These are phyloP conservation scores for Chiridota heheva DNA, from an alignment of 35 echinoderm and acorn worm genomes.

Conservation along the genomic window DNA sequence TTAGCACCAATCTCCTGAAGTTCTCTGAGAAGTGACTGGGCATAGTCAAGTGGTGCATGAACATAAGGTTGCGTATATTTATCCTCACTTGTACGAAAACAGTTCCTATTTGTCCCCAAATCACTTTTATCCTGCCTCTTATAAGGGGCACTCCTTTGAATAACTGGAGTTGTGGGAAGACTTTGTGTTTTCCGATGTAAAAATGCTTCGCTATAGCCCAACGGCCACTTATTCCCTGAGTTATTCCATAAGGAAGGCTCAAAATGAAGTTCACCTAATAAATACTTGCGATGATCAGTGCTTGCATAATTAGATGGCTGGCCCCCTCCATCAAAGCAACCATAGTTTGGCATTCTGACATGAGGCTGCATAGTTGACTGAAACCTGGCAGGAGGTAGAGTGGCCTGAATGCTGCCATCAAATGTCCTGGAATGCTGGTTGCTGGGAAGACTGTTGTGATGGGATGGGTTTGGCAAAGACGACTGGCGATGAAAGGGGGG, in stretches of 20 bases:
- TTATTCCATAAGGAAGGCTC: neutral
- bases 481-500: slow-evolving; percentile 26
- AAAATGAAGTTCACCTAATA: too few relatives aligned
- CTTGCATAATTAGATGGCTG: too few relatives aligned
- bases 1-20: slow-evolving; percentile 84
- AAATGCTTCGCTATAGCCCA: neutral
- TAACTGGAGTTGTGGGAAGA: slow-evolving; percentile 43
- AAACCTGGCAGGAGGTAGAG: too few relatives aligned
- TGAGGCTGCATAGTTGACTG: too few relatives aligned
- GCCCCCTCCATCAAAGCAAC: too few relatives aligned
- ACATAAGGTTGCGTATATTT: slow-evolving; percentile 75
- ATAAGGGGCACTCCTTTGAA: slow-evolving; percentile 31
- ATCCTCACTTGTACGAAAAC: too few relatives aligned
- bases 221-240: slow-evolving; percentile 14
- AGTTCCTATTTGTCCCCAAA: slow-evolving; percentile 29
- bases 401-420: too few relatives aligned
- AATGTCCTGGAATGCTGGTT: too few relatives aligned
- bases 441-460: slow-evolving; percentile 31
- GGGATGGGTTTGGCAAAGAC: slow-evolving; percentile 36
- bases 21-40: slow-evolving; percentile 80
- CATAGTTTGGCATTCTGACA: too few relatives aligned
- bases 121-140: slow-evolving; percentile 26
- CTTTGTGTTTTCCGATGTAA: slow-evolving; percentile 36
- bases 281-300: too few relatives aligned
- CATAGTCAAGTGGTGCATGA: slow-evolving; percentile 86